Evolutionary conservation across 1,140 invertebrate species (phyloP), one percentile per base, ranked within the genome.

Genomic region (Macrobrachium rosenbergii): DNA sequence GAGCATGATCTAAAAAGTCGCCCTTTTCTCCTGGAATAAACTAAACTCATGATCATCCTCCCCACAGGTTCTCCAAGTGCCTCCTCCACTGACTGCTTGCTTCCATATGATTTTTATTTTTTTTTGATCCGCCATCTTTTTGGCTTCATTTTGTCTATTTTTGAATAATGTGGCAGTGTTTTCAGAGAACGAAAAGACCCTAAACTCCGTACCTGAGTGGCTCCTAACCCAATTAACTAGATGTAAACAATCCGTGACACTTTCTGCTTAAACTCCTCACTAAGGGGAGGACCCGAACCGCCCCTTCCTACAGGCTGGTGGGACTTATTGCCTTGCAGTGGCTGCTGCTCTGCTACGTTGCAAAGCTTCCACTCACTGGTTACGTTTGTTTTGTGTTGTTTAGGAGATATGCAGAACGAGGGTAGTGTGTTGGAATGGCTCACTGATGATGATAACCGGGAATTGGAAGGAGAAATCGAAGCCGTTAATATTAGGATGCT

Each of bases 391-490:
- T 77, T 86, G 60, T 59, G 45, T 75, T 79, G 58, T 69, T 64
- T 90, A 95, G 97, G 97, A 60, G 97, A 98, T 92, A 92, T 98
- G 23, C 96, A 97, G 92, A 97, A 97, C 91, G 96, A 97, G 93
- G 95, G 97, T 85, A 90, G 83, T 86, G 96, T 98, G 14, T 92
- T 98, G 62, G 97, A 98, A 92, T 98, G 97, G 97, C 92, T 98
- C 0, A 96, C 97, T 86, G 97, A 98, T 92, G 97, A 98, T 92
- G 97, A 98, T 88, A 98, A 98, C 92, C 94, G 97, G 19, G 97
- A 98, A 93, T 91, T 98, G 87, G 96, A 96, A 17, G 97, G 98
- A 93, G 97, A 98, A 93, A 99, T 98, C 90, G 97, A 98, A 90
- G 91, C 96, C 72, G 96, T 98, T 2, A 98, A 98, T 91, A 95